These are phyloP conservation scores for Limanda limanda DNA, from an alignment of 2,113 vertebrate species.

Conservation along the genomic window DNA sequence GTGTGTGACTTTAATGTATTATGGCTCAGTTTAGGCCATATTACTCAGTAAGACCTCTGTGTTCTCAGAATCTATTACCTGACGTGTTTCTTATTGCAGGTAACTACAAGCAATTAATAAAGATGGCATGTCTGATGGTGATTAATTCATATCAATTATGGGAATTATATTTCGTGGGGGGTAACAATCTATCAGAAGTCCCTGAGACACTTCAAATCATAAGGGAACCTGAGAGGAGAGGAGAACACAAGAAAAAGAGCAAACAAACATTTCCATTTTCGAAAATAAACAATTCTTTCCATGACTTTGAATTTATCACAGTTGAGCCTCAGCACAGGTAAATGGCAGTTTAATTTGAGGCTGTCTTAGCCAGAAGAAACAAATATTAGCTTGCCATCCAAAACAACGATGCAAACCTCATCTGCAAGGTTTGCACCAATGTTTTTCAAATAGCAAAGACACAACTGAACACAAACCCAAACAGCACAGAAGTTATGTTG, in stretches of 20 bases:
- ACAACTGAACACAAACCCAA: too few relatives aligned
- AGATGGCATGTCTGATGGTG: conserved; percentile 14
- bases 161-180: neutral
- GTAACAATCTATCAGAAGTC: neutral
- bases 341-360: too few relatives aligned
- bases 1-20: conserved; percentile 44
- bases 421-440: too few relatives aligned
- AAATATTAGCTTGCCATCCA: too few relatives aligned
- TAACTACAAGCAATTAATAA: conserved; percentile 42
- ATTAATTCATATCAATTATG: conserved; percentile 18
- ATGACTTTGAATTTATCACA: neutral
- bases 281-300: neutral
- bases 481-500: too few relatives aligned
- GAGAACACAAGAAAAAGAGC: neutral
- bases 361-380: too few relatives aligned
- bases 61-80: conserved; percentile 17
- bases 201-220: neutral
- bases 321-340: neutral
- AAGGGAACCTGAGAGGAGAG: neutral
- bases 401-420: too few relatives aligned
- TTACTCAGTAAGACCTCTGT: conserved; percentile 14
- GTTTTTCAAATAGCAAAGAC: too few relatives aligned
- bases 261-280: neutral
- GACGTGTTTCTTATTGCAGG: conserved; percentile 8
- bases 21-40: conserved; percentile 17